Evolutionary conservation across 2,888 invertebrate species (phyloP), one percentile per base, ranked within the genome.

Genomic region (Gonocerus acuteangulatus): DNA sequence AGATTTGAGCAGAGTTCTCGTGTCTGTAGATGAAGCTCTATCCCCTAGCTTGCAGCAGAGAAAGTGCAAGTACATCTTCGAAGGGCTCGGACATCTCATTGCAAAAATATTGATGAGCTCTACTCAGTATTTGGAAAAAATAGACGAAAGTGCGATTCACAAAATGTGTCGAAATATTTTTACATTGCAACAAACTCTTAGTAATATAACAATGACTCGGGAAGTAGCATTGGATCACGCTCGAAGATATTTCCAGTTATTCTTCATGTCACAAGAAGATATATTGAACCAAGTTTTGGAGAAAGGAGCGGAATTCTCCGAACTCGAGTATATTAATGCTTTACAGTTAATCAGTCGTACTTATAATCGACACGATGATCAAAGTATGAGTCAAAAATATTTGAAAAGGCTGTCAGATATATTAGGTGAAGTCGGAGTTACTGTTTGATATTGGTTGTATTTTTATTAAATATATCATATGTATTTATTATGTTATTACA

Each of bases 161-260:
- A 82, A 86, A 69, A 89, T 89, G 86, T 89, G 89, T 70, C 79
- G 91, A 11, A 89, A 92, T 74, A 85, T 92, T 18, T 85, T 89
- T 74, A 85, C 88, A 0, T 76, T 93, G 22, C 91, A 92, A 71
- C 90, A 91, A 73, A 87, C 87, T 3, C 74, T 92, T n/a, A 85
- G 89, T 42, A 86, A 86, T 71, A 88, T 92, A 61, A 90, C 90
- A 1, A 83, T 86, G 76, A 83, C 85, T 0, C 77, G 89, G 62
- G 89, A 90, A 75, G 79, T 88, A 13, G 89, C 89, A 16, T 78
- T 96, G 69, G 94, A 95, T 74, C 85, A 91, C 71, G 95, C 95
- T 0, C 81, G 90, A 70, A 84, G 85, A 68, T 95, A 92, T 76
- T 89, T 90, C 71, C 90, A 93, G 70, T 79, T 95, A 67, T 84